Conservation (phyloP, 2,113 vertebrate genomes). For the Zosterops hypoxanthus region DNA sequence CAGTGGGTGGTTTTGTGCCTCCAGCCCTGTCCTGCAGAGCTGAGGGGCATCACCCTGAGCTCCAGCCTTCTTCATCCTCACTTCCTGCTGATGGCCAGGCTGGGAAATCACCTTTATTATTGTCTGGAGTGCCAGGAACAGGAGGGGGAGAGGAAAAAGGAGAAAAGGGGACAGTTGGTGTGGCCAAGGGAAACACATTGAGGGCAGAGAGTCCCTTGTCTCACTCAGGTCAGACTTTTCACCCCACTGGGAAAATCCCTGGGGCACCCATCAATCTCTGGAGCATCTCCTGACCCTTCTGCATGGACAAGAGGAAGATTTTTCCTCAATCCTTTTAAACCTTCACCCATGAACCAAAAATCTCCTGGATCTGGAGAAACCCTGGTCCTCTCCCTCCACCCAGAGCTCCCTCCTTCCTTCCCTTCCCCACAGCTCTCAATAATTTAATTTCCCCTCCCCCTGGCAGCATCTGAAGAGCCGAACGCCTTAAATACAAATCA, state of each 20-base stretch:
- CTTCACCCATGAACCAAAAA: accelerated
- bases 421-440: conserved; percentile 42
- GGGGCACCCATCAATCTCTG: not conserved
- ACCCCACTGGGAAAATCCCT: not conserved
- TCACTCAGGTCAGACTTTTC: not conserved
- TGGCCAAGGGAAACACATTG: not conserved
- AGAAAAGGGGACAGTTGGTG: not conserved
- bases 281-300: not conserved
- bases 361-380: not conserved
- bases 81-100: not conserved
- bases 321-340: not conserved
- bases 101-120: not conserved
- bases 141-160: not conserved
- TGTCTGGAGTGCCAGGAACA: not conserved
- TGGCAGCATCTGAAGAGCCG: conserved; percentile 1
- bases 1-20: not conserved
- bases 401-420: not conserved
- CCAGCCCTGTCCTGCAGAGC: not conserved
- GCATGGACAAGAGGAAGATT: accelerated
- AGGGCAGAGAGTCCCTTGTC: not conserved
- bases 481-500: conserved; percentile 74
- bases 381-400: not conserved
- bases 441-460: conserved; percentile 48
- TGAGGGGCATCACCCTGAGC: accelerated
- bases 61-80: not conserved